These are phyloP conservation scores for Bombus superbus DNA, from an alignment of 1,140 invertebrate species.

Conservation along the genomic window DNA sequence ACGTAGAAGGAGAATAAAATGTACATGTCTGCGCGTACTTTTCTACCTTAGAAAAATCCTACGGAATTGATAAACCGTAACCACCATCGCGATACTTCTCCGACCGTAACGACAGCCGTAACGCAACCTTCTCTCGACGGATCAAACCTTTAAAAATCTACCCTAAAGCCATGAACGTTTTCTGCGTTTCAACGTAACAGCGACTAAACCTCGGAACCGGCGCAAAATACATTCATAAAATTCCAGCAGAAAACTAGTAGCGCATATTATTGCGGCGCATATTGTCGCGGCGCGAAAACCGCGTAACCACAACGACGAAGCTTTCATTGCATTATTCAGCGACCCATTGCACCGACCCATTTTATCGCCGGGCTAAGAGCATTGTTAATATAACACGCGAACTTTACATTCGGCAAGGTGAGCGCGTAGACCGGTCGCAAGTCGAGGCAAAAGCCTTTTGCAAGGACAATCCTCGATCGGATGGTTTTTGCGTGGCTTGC, in stretches of 20 bases:
- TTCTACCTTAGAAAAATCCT: no score
- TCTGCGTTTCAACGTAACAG: not conserved
- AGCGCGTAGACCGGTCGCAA: not conserved
- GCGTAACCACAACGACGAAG: not conserved
- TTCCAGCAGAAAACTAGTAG: not conserved
- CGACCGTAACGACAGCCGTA: no score
- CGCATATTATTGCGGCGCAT: not conserved
- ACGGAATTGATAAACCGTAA: no score
- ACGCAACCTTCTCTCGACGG: no score
- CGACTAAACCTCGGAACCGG: not conserved
- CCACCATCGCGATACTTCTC: no score
- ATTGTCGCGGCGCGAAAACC: not conserved
- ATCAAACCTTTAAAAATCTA: not conserved
- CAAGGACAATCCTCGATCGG: conserved; percentile 36
- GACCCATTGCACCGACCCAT: not conserved
- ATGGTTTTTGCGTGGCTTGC: conserved; percentile 25
- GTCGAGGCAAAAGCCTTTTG: not conserved
- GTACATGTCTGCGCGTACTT: no score
- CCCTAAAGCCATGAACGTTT: not conserved
- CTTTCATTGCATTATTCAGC: conserved; percentile 1
- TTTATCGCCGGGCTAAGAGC: not conserved
- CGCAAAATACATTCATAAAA: not conserved
- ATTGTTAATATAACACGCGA: not conserved
- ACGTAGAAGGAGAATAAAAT: no score
- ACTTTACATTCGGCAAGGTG: not conserved